phyloP scores from a whole-genome alignment of 2,888 invertebrate genomes.

The Abrostola triplasia region DNA sequence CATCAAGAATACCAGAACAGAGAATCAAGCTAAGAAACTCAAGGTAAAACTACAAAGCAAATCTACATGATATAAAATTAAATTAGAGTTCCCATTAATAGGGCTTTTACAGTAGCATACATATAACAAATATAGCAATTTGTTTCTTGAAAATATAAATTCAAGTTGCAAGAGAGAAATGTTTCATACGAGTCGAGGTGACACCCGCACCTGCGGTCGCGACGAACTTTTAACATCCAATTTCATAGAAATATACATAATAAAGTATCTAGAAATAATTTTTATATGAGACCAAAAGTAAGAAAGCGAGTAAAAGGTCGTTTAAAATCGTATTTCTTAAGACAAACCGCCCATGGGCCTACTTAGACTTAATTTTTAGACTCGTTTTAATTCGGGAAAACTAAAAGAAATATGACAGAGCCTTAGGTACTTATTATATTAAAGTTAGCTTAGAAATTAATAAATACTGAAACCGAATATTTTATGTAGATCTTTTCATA shows the following conservation, averaged over 20 bases:
- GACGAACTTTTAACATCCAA: constrained; percentile 69
- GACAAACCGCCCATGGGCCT: constrained; percentile 6
- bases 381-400: constrained; percentile 5
- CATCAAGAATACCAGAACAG: no score
- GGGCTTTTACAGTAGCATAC: background rate
- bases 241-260: constrained; percentile 53
- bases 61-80: background rate
- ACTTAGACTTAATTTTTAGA: constrained; percentile 11
- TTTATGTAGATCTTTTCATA: background rate
- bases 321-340: background rate
- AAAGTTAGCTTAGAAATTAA: constrained; percentile 10
- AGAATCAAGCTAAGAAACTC: background rate
- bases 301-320: background rate
- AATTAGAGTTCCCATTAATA: background rate
- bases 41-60: background rate
- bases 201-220: constrained; percentile 77
- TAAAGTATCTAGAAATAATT: constrained; percentile 36
- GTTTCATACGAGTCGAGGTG: constrained; percentile 74
- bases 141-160: constrained; percentile 75
- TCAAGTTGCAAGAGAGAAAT: constrained; percentile 79
- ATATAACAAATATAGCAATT: constrained; percentile 70
- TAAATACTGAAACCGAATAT: constrained; percentile 6
- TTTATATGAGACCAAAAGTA: constrained; percentile 3
- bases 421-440: background rate
- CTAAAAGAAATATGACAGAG: background rate